Conservation (phyloP, 2,888 invertebrate genomes). For the Dendrolimus houi region DNA sequence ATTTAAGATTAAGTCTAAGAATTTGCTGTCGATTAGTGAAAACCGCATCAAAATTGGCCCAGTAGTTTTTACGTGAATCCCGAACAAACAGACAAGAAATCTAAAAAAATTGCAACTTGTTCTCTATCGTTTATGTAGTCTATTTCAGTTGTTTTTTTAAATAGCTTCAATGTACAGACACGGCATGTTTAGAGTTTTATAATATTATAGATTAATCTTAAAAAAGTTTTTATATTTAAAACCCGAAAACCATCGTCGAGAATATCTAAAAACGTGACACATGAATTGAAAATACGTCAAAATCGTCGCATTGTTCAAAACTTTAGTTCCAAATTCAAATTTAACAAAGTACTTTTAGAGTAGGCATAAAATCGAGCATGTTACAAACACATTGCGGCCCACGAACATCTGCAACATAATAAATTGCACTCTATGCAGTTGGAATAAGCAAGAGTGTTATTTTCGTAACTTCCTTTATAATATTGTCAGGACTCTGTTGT, state of each 20-base stretch:
- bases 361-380: constrained; percentile 9
- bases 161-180: background rate
- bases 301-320: background rate
- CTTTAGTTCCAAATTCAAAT: background rate
- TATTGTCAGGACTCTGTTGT: background rate
- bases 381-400: constrained; percentile 2
- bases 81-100: no score
- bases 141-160: background rate
- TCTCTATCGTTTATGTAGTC: background rate
- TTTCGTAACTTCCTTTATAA: background rate
- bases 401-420: constrained; percentile 6
- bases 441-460: constrained; percentile 9
- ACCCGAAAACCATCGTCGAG: background rate
- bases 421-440: constrained; percentile 11
- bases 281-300: background rate
- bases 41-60: no score
- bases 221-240: background rate
- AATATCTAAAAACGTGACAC: background rate
- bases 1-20: no score
- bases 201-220: background rate
- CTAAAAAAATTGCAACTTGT: background rate
- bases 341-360: background rate
- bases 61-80: no score
- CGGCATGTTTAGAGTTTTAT: no score
- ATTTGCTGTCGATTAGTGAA: no score